These are phyloP conservation scores for Trichopria drosophilae DNA, from an alignment of 2,888 invertebrate species.

Conservation along the genomic window DNA sequence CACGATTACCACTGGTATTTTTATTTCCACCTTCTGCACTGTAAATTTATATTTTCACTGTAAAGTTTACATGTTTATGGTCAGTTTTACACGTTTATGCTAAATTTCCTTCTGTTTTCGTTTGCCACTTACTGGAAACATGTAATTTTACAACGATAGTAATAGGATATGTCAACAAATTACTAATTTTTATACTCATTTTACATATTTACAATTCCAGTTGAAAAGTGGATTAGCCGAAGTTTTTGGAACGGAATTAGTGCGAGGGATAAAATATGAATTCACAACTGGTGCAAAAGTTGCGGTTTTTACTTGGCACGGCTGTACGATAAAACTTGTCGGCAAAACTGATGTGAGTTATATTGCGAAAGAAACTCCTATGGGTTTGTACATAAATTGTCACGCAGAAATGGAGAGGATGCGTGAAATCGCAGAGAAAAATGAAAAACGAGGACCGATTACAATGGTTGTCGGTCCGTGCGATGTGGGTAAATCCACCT, in stretches of 20 bases:
- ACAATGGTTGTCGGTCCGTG: conserved; percentile 91
- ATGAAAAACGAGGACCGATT: conserved; percentile 76
- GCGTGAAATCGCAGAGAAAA: conserved; percentile 78
- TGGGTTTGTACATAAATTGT: conserved; percentile 93
- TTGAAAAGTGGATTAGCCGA: conserved; percentile 90
- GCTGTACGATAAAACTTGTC: conserved; percentile 81
- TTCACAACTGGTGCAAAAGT: conserved; percentile 90
- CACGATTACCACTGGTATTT: too few relatives aligned
- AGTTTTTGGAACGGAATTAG: conserved; percentile 94
- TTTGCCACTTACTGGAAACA: too few relatives aligned
- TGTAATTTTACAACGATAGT: too few relatives aligned
- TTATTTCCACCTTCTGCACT: too few relatives aligned
- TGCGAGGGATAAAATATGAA: conserved; percentile 87
- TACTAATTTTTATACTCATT: too few relatives aligned
- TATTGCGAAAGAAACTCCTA: conserved; percentile 94
- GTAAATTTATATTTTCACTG: too few relatives aligned
- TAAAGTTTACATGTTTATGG: too few relatives aligned
- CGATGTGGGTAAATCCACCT: conserved; percentile 95
- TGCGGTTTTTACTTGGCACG: conserved; percentile 95
- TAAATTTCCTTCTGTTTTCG: too few relatives aligned
- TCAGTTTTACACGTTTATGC: too few relatives aligned
- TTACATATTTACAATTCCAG: too few relatives aligned
- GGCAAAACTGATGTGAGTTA: conserved; percentile 94
- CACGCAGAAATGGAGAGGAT: conserved; percentile 93
- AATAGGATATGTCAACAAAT: too few relatives aligned